A percentile compares a stretch with the other conserved stretches of the same genome.
Evolutionary conservation across 2,113 vertebrate genomes (phyloP).

Genomic region (Macrotis lagotis): DNA sequence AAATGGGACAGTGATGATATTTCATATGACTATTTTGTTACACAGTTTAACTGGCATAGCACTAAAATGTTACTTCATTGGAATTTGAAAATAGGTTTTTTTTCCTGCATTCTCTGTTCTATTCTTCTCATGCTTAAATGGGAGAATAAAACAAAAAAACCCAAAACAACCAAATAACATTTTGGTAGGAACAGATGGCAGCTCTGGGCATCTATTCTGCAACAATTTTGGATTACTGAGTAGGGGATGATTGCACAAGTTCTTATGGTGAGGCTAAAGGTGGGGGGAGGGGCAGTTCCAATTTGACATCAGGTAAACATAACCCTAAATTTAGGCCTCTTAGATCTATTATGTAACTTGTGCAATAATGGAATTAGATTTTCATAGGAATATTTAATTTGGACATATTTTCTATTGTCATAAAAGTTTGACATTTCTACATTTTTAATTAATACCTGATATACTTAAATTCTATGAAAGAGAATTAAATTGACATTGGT

Average conservation of each 20-base stretch:
- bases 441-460: constrained; percentile 12
- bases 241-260: constrained; percentile 45
- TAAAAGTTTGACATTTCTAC: constrained; percentile 14
- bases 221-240: constrained; percentile 69
- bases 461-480: constrained; percentile 3
- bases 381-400: constrained; percentile 49
- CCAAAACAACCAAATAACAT: constrained; percentile 45
- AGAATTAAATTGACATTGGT: not conserved
- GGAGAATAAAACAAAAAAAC: not conserved
- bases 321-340: constrained; percentile 8
- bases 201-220: constrained; percentile 52
- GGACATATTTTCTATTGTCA: constrained; percentile 35
- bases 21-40: not conserved
- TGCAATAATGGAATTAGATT: not conserved
- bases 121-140: not conserved
- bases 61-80: not conserved
- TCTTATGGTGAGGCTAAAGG: constrained; percentile 41
- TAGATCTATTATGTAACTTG: not conserved
- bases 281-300: constrained; percentile 64
- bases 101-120: not conserved
- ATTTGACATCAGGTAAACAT: constrained; percentile 57
- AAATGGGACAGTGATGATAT: not conserved
- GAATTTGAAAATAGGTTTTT: not conserved
- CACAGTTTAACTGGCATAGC: not conserved
- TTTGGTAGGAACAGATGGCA: constrained; percentile 72